Percentiles rank a stretch among this genome's conserved stretches.
These are phyloP conservation scores for Gracilinanus agilis DNA, from an alignment of 2,113 vertebrate species.

Conservation along the genomic window DNA sequence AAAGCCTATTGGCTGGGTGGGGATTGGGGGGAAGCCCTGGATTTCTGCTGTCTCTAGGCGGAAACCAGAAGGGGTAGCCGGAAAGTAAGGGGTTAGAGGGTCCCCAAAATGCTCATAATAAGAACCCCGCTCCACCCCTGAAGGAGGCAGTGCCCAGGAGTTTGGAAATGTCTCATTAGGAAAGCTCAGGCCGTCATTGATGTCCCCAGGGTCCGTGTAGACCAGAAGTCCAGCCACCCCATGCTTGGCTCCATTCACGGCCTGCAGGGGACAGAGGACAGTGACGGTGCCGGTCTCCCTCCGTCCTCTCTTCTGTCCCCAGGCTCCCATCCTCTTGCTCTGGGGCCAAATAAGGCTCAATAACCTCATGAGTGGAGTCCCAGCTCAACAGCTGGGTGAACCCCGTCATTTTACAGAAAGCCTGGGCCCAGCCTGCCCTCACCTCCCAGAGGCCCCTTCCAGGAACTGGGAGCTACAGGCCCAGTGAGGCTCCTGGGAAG, in stretches of 20 bases:
- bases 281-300: accelerated
- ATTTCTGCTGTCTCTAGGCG: conserved; percentile 83
- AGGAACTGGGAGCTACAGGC: conserved; percentile 51
- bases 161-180: conserved; percentile 88
- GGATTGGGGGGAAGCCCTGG: conserved; percentile 89
- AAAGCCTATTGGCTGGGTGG: conserved; percentile 93
- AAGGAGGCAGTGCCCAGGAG: conserved; percentile 92
- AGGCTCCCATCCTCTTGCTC: neutral
- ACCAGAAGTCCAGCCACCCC: conserved; percentile 90
- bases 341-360: neutral
- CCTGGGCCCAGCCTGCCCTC: conserved; percentile 88
- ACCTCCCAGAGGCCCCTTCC: conserved; percentile 90
- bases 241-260: conserved; percentile 88
- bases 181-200: conserved; percentile 87
- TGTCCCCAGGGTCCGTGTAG: conserved; percentile 92
- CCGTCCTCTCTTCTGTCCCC: neutral
- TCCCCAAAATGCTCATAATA: conserved; percentile 87
- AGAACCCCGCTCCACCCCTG: conserved; percentile 90
- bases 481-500: conserved; percentile 85
- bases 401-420: conserved; percentile 68
- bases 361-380: accelerated
- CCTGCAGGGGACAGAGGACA: conserved; percentile 77
- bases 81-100: conserved; percentile 90
- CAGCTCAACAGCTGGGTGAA: too few relatives aligned
- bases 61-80: conserved; percentile 81